Evolutionary conservation across 2,113 vertebrate species (phyloP).

Genomic region (Sorex fumeus): DNA sequence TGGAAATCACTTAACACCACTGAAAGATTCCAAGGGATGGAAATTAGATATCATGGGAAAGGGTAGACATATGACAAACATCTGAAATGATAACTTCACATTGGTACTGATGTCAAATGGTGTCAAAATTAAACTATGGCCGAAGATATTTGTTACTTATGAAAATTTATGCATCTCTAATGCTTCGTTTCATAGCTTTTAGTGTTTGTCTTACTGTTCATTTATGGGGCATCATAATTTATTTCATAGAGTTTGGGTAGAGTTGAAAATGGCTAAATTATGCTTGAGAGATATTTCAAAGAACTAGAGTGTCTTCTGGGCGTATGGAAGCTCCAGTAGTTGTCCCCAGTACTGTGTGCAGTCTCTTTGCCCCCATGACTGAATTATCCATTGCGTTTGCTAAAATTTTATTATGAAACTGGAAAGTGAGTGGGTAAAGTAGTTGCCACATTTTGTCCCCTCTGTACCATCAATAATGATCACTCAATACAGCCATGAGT

Average conservation of each 20-base stretch:
- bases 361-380: too few relatives aligned
- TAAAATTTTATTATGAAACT: too few relatives aligned
- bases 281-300: not conserved
- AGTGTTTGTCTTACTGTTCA: not conserved
- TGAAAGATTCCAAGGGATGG: conserved; percentile 8
- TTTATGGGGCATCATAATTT: not conserved
- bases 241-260: conserved; percentile 2
- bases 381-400: too few relatives aligned
- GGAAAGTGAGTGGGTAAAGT: too few relatives aligned
- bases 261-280: conserved; percentile 4
- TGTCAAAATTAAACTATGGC: not conserved
- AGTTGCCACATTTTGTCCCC: too few relatives aligned
- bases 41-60: conserved; percentile 25
- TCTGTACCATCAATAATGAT: too few relatives aligned
- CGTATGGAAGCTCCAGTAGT: too few relatives aligned
- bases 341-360: too few relatives aligned
- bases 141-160: conserved; percentile 7
- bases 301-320: too few relatives aligned
- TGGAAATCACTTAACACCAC: conserved; percentile 56
- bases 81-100: not conserved
- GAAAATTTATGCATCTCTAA: not conserved
- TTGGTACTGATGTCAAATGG: not conserved
- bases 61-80: not conserved
- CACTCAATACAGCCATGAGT: too few relatives aligned
- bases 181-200: not conserved